These are phyloP conservation scores for Bombylius major DNA, from an alignment of 2,888 invertebrate genomes.

Conservation along the genomic window DNA sequence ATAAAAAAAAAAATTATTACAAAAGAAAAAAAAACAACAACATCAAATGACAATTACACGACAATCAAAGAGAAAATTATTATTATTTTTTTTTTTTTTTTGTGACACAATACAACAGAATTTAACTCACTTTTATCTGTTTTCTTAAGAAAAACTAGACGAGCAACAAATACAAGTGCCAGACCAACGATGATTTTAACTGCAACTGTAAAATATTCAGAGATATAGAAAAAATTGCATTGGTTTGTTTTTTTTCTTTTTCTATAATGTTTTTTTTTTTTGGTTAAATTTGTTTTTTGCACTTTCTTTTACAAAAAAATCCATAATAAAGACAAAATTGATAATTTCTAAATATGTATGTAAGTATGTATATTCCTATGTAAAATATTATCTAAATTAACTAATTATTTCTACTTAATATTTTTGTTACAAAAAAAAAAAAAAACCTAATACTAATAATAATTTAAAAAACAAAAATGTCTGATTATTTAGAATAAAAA, in stretches of 20 bases:
- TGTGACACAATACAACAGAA: background rate
- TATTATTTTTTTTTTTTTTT: background rate
- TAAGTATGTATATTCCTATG: too few species aligned
- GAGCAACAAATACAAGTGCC: slow-evolving; percentile 72
- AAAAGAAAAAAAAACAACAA: too few species aligned
- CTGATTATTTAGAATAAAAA: background rate
- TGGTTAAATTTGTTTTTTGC: too few species aligned
- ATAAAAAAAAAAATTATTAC: too few species aligned
- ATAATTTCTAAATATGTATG: too few species aligned
- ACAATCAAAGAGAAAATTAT: background rate
- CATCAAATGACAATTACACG: too few species aligned
- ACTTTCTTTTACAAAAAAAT: too few species aligned
- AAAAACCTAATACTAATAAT: too few species aligned
- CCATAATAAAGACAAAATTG: too few species aligned
- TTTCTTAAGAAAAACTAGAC: slow-evolving; percentile 71
- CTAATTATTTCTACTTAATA: too few species aligned
- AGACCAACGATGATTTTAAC: slow-evolving; percentile 76
- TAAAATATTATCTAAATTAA: too few species aligned
- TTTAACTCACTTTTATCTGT: slow-evolving; percentile 40
- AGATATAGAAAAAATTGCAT: slow-evolving; percentile 16
- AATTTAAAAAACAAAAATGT: background rate
- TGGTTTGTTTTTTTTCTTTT: background rate
- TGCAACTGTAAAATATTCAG: slow-evolving; percentile 62
- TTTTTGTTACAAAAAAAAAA: too few species aligned
- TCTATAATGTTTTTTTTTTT: background rate